Conservation (phyloP, 1,140 invertebrate species). For the Cydia amplana region DNA sequence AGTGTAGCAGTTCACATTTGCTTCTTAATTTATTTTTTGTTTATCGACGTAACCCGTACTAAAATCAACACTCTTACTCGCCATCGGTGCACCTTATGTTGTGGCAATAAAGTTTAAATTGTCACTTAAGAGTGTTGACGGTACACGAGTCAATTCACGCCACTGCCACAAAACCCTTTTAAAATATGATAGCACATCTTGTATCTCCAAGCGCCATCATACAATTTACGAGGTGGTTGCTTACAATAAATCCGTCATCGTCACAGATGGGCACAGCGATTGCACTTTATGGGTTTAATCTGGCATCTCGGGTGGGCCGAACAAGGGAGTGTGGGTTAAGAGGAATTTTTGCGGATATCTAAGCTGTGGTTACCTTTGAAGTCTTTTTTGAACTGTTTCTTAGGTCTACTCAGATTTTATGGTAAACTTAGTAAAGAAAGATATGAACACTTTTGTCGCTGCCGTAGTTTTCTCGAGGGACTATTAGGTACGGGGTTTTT, state of each 20-base stretch:
- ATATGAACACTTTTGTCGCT: too few relatives aligned
- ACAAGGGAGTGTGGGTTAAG: conserved; percentile 27
- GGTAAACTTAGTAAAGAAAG: too few relatives aligned
- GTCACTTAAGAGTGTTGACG: neutral
- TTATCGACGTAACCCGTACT: too few relatives aligned
- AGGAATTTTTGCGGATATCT: conserved; percentile 22
- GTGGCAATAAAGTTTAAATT: too few relatives aligned
- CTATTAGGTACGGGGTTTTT: too few relatives aligned
- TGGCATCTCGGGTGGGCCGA: conserved; percentile 36
- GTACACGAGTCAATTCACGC: conserved; percentile 3
- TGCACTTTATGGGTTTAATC: conserved; percentile 45
- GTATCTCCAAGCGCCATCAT: conserved; percentile 40
- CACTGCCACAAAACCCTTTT: conserved; percentile 17
- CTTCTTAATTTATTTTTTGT: too few relatives aligned
- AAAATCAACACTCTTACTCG: too few relatives aligned
- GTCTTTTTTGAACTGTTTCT: neutral
- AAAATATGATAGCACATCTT: conserved; percentile 29
- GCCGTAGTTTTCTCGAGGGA: too few relatives aligned
- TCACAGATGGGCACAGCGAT: conserved; percentile 42
- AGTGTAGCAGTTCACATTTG: too few relatives aligned
- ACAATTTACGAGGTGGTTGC: conserved; percentile 38
- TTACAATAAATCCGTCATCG: conserved; percentile 47
- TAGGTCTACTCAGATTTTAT: neutral
- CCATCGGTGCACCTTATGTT: too few relatives aligned
- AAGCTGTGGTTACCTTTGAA: neutral